These are phyloP conservation scores for Pseudococcus viburni DNA, from an alignment of 2,888 invertebrate genomes.

Conservation along the genomic window DNA sequence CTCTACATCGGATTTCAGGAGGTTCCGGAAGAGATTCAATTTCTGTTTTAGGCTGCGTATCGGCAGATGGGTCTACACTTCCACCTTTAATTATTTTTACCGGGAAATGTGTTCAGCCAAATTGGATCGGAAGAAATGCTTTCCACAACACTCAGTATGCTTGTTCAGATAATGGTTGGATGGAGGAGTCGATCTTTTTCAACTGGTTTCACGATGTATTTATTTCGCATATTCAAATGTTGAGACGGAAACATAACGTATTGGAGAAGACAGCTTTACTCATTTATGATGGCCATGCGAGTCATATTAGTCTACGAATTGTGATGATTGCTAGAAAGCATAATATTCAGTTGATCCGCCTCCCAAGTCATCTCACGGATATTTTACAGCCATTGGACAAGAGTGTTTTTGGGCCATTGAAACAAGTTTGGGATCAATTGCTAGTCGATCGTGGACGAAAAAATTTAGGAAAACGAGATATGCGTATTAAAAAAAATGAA, in stretches of 20 bases:
- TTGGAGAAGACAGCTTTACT: constrained; percentile 45
- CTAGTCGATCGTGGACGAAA: too few relatives aligned
- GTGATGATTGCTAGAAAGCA: neutral
- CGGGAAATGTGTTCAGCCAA: constrained; percentile 69
- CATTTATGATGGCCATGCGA: constrained; percentile 62
- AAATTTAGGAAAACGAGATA: too few relatives aligned
- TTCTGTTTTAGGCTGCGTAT: constrained; percentile 69
- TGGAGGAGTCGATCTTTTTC: constrained; percentile 68
- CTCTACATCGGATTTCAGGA: constrained; percentile 69
- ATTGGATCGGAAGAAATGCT: constrained; percentile 67
- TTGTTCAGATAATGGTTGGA: constrained; percentile 69
- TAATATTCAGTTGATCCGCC: constrained; percentile 33
- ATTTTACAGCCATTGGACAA: constrained; percentile 52
- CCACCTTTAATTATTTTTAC: constrained; percentile 70
- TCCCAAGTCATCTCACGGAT: constrained; percentile 52
- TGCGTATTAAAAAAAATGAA: too few relatives aligned
- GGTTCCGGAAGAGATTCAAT: constrained; percentile 69
- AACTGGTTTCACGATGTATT: constrained; percentile 66
- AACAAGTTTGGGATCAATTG: constrained; percentile 35
- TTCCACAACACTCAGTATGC: constrained; percentile 66
- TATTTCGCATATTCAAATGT: constrained; percentile 59
- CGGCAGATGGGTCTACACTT: constrained; percentile 68
- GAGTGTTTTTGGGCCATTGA: constrained; percentile 51
- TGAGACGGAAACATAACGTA: too few relatives aligned
- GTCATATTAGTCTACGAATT: constrained; percentile 33